Evolutionary conservation across 2,888 invertebrate genomes (phyloP).

Genomic region (Physocephala rufipes): DNA sequence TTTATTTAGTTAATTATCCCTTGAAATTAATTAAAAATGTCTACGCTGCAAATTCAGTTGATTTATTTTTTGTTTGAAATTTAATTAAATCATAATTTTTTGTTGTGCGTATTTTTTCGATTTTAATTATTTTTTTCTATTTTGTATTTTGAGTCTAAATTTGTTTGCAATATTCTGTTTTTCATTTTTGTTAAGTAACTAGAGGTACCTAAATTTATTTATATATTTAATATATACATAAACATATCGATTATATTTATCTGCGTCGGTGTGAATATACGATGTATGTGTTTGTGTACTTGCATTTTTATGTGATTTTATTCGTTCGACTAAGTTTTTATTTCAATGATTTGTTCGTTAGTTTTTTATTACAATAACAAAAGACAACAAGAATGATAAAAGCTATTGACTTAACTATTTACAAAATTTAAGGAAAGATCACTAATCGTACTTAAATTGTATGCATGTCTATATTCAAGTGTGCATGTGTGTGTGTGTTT

Average conservation of each 20-base stretch:
- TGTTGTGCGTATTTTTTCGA: constrained; percentile 32
- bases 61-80: constrained; percentile 26
- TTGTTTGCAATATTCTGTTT: too few relatives aligned
- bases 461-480: too few relatives aligned
- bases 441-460: neutral
- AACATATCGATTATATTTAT: constrained; percentile 30
- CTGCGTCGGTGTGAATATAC: constrained; percentile 25
- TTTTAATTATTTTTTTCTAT: constrained; percentile 24
- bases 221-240: constrained; percentile 15
- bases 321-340: constrained; percentile 34
- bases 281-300: constrained; percentile 7
- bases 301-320: constrained; percentile 33
- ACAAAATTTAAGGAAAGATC: constrained; percentile 49
- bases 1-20: constrained; percentile 34
- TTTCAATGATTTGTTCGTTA: constrained; percentile 25
- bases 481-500: too few relatives aligned
- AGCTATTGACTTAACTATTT: constrained; percentile 66
- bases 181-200: constrained; percentile 30
- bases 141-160: constrained; percentile 35
- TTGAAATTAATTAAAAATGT: constrained; percentile 33
- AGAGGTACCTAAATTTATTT: constrained; percentile 24
- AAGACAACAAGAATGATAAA: constrained; percentile 59
- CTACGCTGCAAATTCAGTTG: constrained; percentile 12
- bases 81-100: constrained; percentile 9
- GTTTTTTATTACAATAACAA: constrained; percentile 46